phyloP scores from a whole-genome alignment of 2,888 invertebrate species.

The Prenolepis imparis region DNA sequence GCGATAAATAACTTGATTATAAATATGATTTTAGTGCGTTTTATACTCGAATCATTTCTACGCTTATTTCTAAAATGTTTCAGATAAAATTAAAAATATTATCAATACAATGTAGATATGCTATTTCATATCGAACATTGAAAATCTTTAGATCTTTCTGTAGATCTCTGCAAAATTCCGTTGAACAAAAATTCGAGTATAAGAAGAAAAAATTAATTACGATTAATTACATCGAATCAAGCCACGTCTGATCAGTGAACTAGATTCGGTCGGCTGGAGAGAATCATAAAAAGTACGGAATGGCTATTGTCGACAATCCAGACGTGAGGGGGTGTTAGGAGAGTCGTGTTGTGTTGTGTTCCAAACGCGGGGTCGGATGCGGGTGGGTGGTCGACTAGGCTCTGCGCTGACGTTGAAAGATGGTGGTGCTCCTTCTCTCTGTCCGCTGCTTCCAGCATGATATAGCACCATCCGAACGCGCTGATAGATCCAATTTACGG shows the following conservation, averaged over 20 bases:
- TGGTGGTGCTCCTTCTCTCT: conserved; percentile 84
- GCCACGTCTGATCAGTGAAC: conserved; percentile 80
- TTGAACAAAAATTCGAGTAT: background rate
- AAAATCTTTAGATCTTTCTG: background rate
- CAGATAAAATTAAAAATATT: background rate
- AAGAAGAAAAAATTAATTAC: conserved; percentile 40
- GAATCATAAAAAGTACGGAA: conserved; percentile 78
- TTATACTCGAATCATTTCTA: background rate
- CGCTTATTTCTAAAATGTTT: background rate
- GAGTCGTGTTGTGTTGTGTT: conserved; percentile 73
- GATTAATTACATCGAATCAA: conserved; percentile 81
- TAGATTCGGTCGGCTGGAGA: conserved; percentile 71
- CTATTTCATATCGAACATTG: background rate
- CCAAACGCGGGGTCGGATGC: conserved; percentile 40
- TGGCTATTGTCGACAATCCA: conserved; percentile 74
- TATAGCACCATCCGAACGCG: conserved; percentile 85
- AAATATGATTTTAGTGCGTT: background rate
- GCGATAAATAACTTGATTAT: conserved; percentile 36
- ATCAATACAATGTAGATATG: background rate
- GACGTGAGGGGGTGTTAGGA: conserved; percentile 68
- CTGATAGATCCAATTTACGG: conserved; percentile 86
- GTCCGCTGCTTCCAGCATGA: conserved; percentile 84
- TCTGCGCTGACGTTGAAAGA: conserved; percentile 84
- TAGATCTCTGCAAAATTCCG: background rate
- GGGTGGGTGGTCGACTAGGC: conserved; percentile 72